Percentiles rank a stretch among this genome's conserved stretches.
phyloP scores from a whole-genome alignment of 2,888 invertebrate genomes.

The Polymixis flavicincta region DNA sequence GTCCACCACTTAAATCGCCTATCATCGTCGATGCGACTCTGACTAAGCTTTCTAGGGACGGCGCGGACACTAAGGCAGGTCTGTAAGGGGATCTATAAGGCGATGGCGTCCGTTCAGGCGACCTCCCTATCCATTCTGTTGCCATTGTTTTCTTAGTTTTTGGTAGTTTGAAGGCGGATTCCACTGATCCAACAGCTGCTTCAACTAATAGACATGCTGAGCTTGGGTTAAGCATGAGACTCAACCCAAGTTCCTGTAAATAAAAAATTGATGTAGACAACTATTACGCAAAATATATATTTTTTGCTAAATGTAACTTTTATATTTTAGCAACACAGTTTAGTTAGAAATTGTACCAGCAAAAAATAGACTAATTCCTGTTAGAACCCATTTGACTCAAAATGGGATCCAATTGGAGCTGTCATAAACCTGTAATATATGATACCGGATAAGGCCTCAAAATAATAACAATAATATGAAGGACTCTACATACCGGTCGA shows the following conservation, averaged over 20 bases:
- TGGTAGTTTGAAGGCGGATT: constrained; percentile 96
- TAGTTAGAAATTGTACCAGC: not conserved
- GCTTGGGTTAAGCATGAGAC: constrained; percentile 71
- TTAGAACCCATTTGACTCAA: not conserved
- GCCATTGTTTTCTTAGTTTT: constrained; percentile 98
- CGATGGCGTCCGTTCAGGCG: constrained; percentile 89
- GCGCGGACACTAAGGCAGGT: constrained; percentile 81
- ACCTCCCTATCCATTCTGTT: constrained; percentile 97
- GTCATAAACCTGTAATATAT: not conserved
- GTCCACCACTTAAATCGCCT: constrained; percentile 83
- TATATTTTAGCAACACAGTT: not conserved
- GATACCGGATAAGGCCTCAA: too few species aligned
- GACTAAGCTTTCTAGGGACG: constrained; percentile 91
- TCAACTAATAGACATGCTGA: constrained; percentile 95
- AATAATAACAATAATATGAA: not conserved
- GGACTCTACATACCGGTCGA: constrained; percentile 15
- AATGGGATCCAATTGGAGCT: not conserved
- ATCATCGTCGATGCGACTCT: constrained; percentile 91
- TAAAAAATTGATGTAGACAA: constrained; percentile 37
- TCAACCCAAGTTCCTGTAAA: constrained; percentile 89
- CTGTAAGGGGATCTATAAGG: constrained; percentile 86
- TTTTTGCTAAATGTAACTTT: not conserved
- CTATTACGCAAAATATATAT: not conserved
- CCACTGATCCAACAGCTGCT: constrained; percentile 95
- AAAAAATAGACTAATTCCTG: not conserved